phyloP scores from a whole-genome alignment of 2,113 vertebrate genomes.

The Motacilla tschutschensis region DNA sequence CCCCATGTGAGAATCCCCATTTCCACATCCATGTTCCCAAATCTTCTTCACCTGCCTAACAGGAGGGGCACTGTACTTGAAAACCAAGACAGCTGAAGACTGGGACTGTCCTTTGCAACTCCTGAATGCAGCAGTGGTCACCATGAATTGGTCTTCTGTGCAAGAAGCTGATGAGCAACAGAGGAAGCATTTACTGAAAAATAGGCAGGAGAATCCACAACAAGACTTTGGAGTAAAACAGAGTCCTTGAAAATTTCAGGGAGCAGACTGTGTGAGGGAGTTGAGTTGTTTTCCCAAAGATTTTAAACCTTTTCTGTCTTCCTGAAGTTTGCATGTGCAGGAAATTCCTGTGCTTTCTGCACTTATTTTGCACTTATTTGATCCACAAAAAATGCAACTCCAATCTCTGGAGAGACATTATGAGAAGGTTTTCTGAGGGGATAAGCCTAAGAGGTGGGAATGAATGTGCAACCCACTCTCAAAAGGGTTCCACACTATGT shows the following conservation, averaged over 20 bases:
- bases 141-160: background rate
- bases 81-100: background rate
- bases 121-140: background rate
- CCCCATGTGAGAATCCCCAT: background rate
- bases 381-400: background rate
- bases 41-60: background rate
- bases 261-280: background rate
- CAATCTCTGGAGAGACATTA: background rate
- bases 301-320: background rate
- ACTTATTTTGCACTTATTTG: background rate
- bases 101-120: rapidly evolving
- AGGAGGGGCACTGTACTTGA: background rate
- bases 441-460: background rate
- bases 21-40: background rate
- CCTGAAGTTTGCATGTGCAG: background rate
- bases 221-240: background rate
- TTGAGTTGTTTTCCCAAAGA: background rate
- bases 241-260: background rate
- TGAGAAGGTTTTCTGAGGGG: background rate
- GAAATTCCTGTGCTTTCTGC: background rate
- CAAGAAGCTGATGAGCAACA: background rate
- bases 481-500: background rate
- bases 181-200: background rate
- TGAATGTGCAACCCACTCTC: background rate
- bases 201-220: background rate